Base-by-base conservation (phyloP, 2,797 vertebrate genomes). In the Alexandromys oeconomus region DNA sequence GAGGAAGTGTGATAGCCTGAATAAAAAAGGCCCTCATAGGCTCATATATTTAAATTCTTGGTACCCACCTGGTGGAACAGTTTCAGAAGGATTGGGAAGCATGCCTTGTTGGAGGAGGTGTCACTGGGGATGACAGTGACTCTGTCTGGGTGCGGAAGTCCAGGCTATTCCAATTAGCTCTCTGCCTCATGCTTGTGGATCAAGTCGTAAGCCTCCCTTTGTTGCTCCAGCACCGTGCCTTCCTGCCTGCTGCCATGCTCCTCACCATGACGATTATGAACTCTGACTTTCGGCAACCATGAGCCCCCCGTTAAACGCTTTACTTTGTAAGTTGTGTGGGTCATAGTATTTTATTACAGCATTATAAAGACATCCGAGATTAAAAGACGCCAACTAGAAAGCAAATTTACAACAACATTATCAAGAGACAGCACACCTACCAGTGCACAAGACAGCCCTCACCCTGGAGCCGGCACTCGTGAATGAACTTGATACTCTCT, bases 361-460 rank as follows among this genome's bases (percentile, higher is more conserved):
- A 43, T 34, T 59, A 23, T 69, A 40, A 31, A 73, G 31, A 10
- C 69, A 57, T 29, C 85, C 21, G 11, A 48, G 69, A 73, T 31
- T 13, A 37, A 74, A 63, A 78, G 71, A 78, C 23, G 8, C 17
- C 19, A 63, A 48, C 31, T 88, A 69, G 67, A 54, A 59, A 54
- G 25, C 57, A 25, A 59, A 67, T 11, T 31, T 17, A 77, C 2
- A 0, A 79, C 21, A 69, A 51, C 34, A 1, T 31, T 31, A 37
- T 54, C 51, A n/a, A 92, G 74, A 21, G 37, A 84, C n/a, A 46
- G 12, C 48, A 89, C 94, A 98, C 98, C 0, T 98, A 99, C 99
- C 99, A 99, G 98, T 99, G 99, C 93, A 99, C 99, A 1, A 99
- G 99, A 97, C 99, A 99, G 98, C 99, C 99, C 97, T 99, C 99